Conservation (phyloP, 2,797 vertebrate genomes). For the Pygocentrus nattereri region DNA sequence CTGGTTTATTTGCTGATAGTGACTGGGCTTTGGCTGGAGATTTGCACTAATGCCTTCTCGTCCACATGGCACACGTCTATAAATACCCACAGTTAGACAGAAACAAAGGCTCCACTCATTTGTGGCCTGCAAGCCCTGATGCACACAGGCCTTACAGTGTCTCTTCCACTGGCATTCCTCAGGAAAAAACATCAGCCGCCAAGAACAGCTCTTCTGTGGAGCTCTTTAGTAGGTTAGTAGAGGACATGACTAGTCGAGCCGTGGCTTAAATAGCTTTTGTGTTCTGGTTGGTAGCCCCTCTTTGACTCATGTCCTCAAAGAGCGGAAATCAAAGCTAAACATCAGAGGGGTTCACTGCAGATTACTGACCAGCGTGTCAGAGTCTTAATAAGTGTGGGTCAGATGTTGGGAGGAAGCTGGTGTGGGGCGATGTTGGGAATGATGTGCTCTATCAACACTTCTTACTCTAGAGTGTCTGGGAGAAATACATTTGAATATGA, state of each 20-base stretch:
- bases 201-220: conserved; percentile 60
- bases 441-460: conserved; percentile 24
- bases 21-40: conserved; percentile 26
- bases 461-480: conserved; percentile 5
- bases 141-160: conserved; percentile 61
- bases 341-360: conserved; percentile 39
- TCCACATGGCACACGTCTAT: conserved; percentile 58
- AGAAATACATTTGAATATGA: conserved; percentile 4
- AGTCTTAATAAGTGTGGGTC: conserved; percentile 36
- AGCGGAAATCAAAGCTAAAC: conserved; percentile 55
- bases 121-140: conserved; percentile 50
- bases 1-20: conserved; percentile 19
- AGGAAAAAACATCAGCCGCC: conserved; percentile 42
- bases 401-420: conserved; percentile 27
- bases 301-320: conserved; percentile 68
- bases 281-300: conserved; percentile 64
- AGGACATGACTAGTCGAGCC: conserved; percentile 62
- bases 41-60: conserved; percentile 47
- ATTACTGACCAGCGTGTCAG: conserved; percentile 46
- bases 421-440: conserved; percentile 19
- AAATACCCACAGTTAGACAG: conserved; percentile 54
- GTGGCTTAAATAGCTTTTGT: conserved; percentile 74
- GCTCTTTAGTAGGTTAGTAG: conserved; percentile 64
- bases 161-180: conserved; percentile 54
- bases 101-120: conserved; percentile 66